Evolutionary conservation across 2,797 vertebrate species (phyloP).

Genomic region (Nothura maculosa): DNA sequence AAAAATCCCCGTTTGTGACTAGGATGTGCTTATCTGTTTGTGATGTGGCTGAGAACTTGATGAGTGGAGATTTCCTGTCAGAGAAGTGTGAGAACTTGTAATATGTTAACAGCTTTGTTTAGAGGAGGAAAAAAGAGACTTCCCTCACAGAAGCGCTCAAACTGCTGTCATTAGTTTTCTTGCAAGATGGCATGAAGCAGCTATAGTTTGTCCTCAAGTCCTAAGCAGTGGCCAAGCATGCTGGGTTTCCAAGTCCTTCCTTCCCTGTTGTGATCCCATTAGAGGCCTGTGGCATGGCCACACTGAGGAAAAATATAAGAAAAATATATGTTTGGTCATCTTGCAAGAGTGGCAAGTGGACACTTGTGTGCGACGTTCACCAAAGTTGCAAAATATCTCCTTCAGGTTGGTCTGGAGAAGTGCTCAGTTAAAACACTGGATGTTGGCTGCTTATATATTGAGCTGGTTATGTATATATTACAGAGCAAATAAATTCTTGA

Average conservation of each 20-base stretch:
- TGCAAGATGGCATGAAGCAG: not conserved
- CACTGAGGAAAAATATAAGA: too few species aligned
- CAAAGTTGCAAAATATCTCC: not conserved
- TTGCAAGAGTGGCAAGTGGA: not conserved
- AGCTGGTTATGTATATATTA: too few species aligned
- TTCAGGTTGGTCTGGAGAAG: not conserved
- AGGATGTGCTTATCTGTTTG: not conserved
- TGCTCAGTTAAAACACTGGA: too few species aligned
- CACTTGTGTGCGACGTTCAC: not conserved
- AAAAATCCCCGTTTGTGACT: not conserved
- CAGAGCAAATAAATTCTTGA: not conserved
- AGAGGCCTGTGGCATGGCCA: not conserved
- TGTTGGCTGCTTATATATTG: not conserved
- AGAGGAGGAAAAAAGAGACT: not conserved
- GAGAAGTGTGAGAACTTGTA: not conserved
- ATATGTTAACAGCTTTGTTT: not conserved
- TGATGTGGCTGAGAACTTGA: not conserved
- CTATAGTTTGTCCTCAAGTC: not conserved
- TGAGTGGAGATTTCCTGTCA: slow-evolving; percentile 22
- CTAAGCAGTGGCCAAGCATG: not conserved
- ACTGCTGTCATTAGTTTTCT: not conserved
- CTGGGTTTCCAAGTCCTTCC: not conserved
- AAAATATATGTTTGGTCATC: not conserved
- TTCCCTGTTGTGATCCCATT: not conserved
- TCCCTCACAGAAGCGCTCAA: not conserved